Base-by-base conservation (phyloP, 1,140 invertebrate genomes). In the Diuraphis noxia region DNA sequence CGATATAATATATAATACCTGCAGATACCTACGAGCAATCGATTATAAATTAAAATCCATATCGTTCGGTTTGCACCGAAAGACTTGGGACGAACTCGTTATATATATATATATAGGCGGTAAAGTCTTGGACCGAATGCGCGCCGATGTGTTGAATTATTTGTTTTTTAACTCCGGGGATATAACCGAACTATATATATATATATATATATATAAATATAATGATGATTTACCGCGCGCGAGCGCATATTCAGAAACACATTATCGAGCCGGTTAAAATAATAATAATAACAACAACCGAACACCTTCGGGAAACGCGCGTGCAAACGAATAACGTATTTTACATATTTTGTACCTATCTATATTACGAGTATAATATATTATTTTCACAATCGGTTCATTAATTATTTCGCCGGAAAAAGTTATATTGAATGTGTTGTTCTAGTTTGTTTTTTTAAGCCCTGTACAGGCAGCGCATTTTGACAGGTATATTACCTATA, bases 331-430 rank as follows among this genome's bases (percentile, higher is more conserved):
- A 72, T 72, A 72, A n/a, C 56, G 56, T 72, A 72, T 72, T 72
- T 72, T 72, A 72, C 56, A 72, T 72, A 72, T 63, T 63, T n/a
- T n/a, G 56, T 72, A 72, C 17, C 23, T 52, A 52, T 52, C 8
- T 52, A 2, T 63, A 63, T 13, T 46, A 46, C 3, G 25, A 30
- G 10, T 63, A 63, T 63, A 72, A 49, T 49, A 72, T 72, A 72
- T 72, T 72, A 72, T 36, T 81, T 41, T 41, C 1, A 84, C 81
- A 84, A 84, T 84, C 40, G 81, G n/a, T 84, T 84, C 81, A 30
- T 41, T 41, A 41, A 84, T 84, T 41, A 41, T 41, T 81, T 40
- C 38, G 79, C 40, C 23, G 34, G 36, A 81, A 81, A 81, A 81
- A n/a, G 30, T 17, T 25, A 81, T 30, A 40, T 81, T 40, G 79